A percentile compares a stretch with the other conserved stretches of the same genome.
Conservation (phyloP, 2,888 invertebrate genomes). For the Caenorhabditis sp. region DNA sequence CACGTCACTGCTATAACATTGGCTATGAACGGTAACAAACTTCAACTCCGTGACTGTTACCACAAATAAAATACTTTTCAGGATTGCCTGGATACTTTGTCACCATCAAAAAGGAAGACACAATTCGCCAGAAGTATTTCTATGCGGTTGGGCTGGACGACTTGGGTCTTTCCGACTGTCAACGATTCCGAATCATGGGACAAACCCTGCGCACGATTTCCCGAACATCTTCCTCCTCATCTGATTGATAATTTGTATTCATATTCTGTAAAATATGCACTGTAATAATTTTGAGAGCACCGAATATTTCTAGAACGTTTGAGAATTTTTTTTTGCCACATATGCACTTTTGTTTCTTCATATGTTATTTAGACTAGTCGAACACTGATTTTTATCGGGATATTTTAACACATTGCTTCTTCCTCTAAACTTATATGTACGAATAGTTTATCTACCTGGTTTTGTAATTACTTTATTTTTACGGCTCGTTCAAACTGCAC, state of each 20-base stretch:
- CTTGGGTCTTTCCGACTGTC: conserved; percentile 50
- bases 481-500: conserved; percentile 21
- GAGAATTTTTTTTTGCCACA: too few relatives aligned
- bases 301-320: too few relatives aligned
- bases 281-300: background rate
- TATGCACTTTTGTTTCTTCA: conserved; percentile 20
- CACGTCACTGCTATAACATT: conserved; percentile 70
- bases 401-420: conserved; percentile 5
- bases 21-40: conserved; percentile 72
- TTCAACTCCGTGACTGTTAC: background rate
- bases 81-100: conserved; percentile 74
- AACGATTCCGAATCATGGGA: conserved; percentile 50
- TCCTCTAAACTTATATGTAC: background rate
- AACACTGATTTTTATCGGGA: conserved; percentile 10
- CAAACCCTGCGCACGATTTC: conserved; percentile 13
- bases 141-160: conserved; percentile 69
- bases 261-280: background rate
- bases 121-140: conserved; percentile 72
- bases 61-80: conserved; percentile 42
- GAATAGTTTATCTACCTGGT: conserved; percentile 16
- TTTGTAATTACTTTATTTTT: background rate
- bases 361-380: conserved; percentile 14
- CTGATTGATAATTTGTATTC: background rate
- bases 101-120: conserved; percentile 57
- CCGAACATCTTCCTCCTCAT: conserved; percentile 30